These are phyloP conservation scores for Anthophora plumipes DNA, from an alignment of 2,888 invertebrate species.

Conservation along the genomic window DNA sequence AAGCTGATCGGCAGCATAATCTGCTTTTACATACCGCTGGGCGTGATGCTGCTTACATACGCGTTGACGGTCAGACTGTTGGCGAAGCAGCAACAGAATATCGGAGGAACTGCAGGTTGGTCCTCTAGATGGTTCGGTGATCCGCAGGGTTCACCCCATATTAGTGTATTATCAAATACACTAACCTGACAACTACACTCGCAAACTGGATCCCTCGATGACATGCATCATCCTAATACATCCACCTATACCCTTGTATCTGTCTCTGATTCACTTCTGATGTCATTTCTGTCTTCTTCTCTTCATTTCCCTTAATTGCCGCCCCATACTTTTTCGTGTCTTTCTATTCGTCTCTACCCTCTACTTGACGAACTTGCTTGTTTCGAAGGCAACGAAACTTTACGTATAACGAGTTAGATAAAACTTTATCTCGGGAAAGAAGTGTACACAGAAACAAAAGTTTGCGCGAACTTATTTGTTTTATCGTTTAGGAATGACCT, in stretches of 20 bases:
- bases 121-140: conserved; percentile 91
- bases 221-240: not conserved
- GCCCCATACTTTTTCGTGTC: too few relatives aligned
- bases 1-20: conserved; percentile 97
- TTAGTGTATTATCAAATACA: conserved; percentile 72
- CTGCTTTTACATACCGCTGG: conserved; percentile 97
- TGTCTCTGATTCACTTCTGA: not conserved
- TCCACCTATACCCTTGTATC: not conserved
- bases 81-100: conserved; percentile 92
- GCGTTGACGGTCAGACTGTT: conserved; percentile 95
- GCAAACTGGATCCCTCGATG: not conserved
- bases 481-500: too few relatives aligned
- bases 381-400: too few relatives aligned
- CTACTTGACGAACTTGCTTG: too few relatives aligned
- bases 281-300: too few relatives aligned
- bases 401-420: too few relatives aligned
- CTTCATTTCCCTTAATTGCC: too few relatives aligned
- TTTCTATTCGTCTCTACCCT: too few relatives aligned
- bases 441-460: too few relatives aligned
- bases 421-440: too few relatives aligned
- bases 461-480: too few relatives aligned
- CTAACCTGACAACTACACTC: conserved; percentile 59
- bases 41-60: conserved; percentile 98
- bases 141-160: conserved; percentile 75
- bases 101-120: conserved; percentile 88